Percentiles rank a stretch among this genome's conserved stretches.
Conservation (phyloP, 2,797 vertebrate genomes). For the Catamblyrhynchus diadema region DNA sequence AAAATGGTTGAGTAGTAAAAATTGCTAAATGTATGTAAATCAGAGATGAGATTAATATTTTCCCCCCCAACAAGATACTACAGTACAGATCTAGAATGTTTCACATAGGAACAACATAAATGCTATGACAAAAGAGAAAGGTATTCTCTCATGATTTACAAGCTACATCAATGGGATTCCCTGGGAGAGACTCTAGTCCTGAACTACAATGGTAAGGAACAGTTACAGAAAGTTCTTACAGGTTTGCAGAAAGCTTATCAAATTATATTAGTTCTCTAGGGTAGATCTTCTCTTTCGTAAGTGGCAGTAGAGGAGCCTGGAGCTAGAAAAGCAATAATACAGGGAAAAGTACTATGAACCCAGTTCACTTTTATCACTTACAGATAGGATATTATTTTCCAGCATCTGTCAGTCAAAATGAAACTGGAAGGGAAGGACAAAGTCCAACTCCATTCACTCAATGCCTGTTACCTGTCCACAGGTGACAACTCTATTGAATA, state of each 20-base stretch:
- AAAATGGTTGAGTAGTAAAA: not conserved
- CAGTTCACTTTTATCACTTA: not conserved
- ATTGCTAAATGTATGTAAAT: not conserved
- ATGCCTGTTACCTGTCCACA: not conserved
- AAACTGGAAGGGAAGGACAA: not conserved
- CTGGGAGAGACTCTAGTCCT: not conserved
- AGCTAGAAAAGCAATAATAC: not conserved
- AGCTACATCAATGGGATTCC: accelerated
- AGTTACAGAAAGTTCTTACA: not conserved
- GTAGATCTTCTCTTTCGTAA: not conserved
- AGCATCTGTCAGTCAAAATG: not conserved
- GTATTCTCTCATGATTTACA: not conserved
- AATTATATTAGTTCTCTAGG: not conserved
- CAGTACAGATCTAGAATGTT: not conserved
- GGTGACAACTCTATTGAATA: not conserved
- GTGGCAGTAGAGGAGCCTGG: not conserved
- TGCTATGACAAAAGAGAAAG: not conserved
- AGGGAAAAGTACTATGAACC: not conserved
- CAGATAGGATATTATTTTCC: not conserved
- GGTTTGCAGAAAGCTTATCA: not conserved
- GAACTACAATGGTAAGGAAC: not conserved
- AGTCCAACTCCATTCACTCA: not conserved
- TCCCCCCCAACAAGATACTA: not conserved
- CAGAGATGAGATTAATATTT: not conserved
- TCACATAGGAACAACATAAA: not conserved